These are phyloP conservation scores for Synchiropus splendidus DNA, from an alignment of 2,113 vertebrate genomes.

Conservation along the genomic window DNA sequence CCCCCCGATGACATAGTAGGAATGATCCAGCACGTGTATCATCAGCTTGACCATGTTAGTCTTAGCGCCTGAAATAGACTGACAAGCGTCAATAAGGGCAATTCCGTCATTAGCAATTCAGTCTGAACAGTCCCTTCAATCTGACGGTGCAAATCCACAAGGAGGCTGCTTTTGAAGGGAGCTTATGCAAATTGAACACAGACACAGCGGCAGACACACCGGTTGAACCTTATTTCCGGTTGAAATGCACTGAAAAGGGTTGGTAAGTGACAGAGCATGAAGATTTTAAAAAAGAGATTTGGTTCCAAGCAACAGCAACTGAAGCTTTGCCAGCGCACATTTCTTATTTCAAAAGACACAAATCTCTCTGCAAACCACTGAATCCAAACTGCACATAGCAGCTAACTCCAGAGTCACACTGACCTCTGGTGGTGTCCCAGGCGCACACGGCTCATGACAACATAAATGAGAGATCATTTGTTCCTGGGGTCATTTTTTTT, in stretches of 20 bases:
- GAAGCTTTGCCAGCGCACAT: slow-evolving; percentile 1
- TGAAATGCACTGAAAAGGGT: slow-evolving; percentile 3
- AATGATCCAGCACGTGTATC: slow-evolving; percentile 35
- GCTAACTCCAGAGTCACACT: slow-evolving; percentile 44
- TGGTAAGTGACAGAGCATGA: slow-evolving; percentile 10
- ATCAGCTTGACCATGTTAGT: slow-evolving; percentile 40
- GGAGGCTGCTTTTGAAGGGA: slow-evolving; percentile 24
- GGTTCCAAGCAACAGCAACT: neutral
- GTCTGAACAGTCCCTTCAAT: slow-evolving; percentile 36
- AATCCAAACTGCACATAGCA: neutral
- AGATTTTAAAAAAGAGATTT: slow-evolving; percentile 6
- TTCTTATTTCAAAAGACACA: slow-evolving; percentile 4
- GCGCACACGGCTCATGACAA: slow-evolving; percentile 4
- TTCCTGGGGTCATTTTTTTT: slow-evolving; percentile 27
- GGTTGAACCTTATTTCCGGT: slow-evolving; percentile 11
- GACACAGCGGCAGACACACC: slow-evolving; percentile 9
- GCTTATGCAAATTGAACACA: slow-evolving; percentile 38
- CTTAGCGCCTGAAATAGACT: slow-evolving; percentile 54
- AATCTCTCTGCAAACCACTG: slow-evolving; percentile 25
- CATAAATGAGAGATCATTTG: slow-evolving; percentile 22
- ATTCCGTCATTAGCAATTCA: slow-evolving; percentile 48
- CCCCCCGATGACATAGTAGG: slow-evolving; percentile 18
- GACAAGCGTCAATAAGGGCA: slow-evolving; percentile 54
- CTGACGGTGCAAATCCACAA: slow-evolving; percentile 20
- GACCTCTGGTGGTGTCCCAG: slow-evolving; percentile 52